Evolutionary conservation across 2,888 invertebrate genomes (phyloP).

Genomic region (Margaritifera margaritifera): DNA sequence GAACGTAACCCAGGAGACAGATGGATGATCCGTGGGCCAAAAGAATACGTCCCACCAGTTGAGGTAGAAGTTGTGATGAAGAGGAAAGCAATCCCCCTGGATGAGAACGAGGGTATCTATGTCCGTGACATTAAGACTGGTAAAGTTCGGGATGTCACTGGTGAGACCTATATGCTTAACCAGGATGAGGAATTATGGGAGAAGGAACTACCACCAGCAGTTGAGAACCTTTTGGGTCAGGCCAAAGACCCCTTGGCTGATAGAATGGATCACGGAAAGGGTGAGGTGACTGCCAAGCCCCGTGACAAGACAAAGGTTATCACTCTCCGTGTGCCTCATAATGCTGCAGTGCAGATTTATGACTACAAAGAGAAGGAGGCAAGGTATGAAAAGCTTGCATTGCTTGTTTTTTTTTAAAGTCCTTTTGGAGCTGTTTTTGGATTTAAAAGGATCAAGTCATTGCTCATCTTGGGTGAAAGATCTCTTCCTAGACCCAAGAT

Average conservation of each 20-base stretch:
- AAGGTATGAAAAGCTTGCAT: slow-evolving; percentile 47
- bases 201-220: slow-evolving; percentile 72
- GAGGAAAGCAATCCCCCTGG: slow-evolving; percentile 74
- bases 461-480: background rate
- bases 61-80: slow-evolving; percentile 74
- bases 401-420: background rate
- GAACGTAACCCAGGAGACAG: slow-evolving; percentile 73
- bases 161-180: slow-evolving; percentile 75
- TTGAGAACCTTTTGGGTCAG: slow-evolving; percentile 67
- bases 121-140: slow-evolving; percentile 74
- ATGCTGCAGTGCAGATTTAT: slow-evolving; percentile 76
- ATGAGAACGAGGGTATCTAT: slow-evolving; percentile 76
- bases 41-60: slow-evolving; percentile 75
- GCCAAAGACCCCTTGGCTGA: slow-evolving; percentile 74
- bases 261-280: slow-evolving; percentile 48
- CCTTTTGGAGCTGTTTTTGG: background rate
- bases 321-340: slow-evolving; percentile 75
- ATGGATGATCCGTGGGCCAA: slow-evolving; percentile 75
- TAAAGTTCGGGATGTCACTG: slow-evolving; percentile 72
- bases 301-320: slow-evolving; percentile 72
- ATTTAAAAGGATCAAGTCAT: background rate
- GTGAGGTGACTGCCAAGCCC: slow-evolving; percentile 24
- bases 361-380: slow-evolving; percentile 76
- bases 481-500: background rate
- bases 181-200: slow-evolving; percentile 74